Evolutionary conservation across 2,797 vertebrate species (phyloP).

Genomic region (Selene dorsalis): DNA sequence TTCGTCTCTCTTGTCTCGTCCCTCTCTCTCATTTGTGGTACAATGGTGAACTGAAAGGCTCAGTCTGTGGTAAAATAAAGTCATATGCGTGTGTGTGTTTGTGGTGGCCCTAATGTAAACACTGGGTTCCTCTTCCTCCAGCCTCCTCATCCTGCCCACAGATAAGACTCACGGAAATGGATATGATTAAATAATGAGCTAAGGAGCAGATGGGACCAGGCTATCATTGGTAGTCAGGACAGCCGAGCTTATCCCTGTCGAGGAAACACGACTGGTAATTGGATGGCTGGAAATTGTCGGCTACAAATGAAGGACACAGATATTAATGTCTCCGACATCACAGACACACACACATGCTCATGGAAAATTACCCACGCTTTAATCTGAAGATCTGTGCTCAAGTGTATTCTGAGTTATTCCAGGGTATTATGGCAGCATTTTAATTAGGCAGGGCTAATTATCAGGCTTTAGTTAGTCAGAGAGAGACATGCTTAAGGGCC

Average conservation of each 20-base stretch:
- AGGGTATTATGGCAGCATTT: slow-evolving; percentile 43
- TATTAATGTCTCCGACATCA: slow-evolving; percentile 36
- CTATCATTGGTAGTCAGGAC: slow-evolving; percentile 33
- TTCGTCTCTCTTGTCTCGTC: slow-evolving; percentile 16
- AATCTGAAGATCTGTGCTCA: slow-evolving; percentile 44
- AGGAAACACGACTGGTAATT: slow-evolving; percentile 39
- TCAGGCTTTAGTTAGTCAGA: slow-evolving; percentile 42
- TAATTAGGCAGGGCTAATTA: slow-evolving; percentile 69
- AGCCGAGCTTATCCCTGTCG: slow-evolving; percentile 46
- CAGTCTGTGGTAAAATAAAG: slow-evolving; percentile 57
- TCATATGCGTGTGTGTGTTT: slow-evolving; percentile 9
- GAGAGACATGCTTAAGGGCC: slow-evolving; percentile 12
- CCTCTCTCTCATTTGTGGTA: slow-evolving; percentile 27
- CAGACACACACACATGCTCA: slow-evolving; percentile 4
- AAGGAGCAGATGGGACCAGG: slow-evolving; percentile 32
- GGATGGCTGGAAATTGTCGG: slow-evolving; percentile 40
- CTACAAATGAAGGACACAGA: slow-evolving; percentile 48
- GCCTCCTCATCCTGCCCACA: slow-evolving; percentile 48
- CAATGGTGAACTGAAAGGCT: slow-evolving; percentile 28
- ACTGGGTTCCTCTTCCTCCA: slow-evolving; percentile 58
- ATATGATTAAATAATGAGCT: slow-evolving; percentile 58
- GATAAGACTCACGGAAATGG: slow-evolving; percentile 53
- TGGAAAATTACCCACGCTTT: slow-evolving; percentile 32
- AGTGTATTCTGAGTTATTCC: slow-evolving; percentile 33
- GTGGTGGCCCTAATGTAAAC: slow-evolving; percentile 62